A percentile compares a stretch with the other conserved stretches of the same genome.
phyloP scores from a whole-genome alignment of 2,113 vertebrate species.

The Platysternon megacephalum region DNA sequence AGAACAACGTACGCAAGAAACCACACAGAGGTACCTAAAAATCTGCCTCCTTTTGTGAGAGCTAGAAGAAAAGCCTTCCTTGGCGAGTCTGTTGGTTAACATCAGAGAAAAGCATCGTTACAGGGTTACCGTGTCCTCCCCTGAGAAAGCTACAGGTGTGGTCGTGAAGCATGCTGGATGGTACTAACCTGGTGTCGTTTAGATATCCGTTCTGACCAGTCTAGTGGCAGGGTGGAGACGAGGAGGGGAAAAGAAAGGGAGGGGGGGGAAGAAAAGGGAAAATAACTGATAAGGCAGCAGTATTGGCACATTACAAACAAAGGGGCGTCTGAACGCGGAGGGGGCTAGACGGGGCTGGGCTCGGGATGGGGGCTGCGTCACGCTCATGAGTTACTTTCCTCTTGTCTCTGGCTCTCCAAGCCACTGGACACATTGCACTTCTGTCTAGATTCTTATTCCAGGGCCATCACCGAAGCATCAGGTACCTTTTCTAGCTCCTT shows the following conservation, averaged over 20 bases:
- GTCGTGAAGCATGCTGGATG: constrained; percentile 21
- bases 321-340: background rate
- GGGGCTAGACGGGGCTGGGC: background rate
- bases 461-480: background rate
- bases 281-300: constrained; percentile 70
- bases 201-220: constrained; percentile 98
- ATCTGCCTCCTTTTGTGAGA: constrained; percentile 95
- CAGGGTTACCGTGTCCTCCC: constrained; percentile 38
- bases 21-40: constrained; percentile 91
- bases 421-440: constrained; percentile 46
- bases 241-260: constrained; percentile 56
- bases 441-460: constrained; percentile 21
- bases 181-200: constrained; percentile 95
- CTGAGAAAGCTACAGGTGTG: constrained; percentile 46
- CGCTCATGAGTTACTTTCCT: background rate
- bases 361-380: accelerated
- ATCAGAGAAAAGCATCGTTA: constrained; percentile 81
- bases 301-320: background rate
- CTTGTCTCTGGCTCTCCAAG: background rate
- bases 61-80: constrained; percentile 93
- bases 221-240: constrained; percentile 77
- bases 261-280: too few species aligned
- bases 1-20: constrained; percentile 78
- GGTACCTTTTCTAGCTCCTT: background rate
- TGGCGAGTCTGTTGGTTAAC: constrained; percentile 92